Evolutionary conservation across 2,797 vertebrate species (phyloP).

Genomic region (Cyclura pinguis): DNA sequence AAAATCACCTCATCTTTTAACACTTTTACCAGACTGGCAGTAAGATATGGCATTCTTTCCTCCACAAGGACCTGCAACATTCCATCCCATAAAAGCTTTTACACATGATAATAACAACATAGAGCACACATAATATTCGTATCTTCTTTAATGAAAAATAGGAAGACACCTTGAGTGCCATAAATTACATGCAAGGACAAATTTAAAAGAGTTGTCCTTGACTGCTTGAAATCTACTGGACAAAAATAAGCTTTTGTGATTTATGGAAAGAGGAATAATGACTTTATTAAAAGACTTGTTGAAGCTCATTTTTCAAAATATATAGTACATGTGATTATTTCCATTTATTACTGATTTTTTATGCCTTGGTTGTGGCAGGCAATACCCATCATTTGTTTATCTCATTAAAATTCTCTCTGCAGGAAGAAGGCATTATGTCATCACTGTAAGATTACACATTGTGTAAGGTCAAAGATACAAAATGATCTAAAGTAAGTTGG

Average conservation of each 20-base stretch:
- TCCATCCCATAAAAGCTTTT: conserved; percentile 29
- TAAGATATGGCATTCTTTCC: background rate
- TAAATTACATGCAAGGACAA: conserved; percentile 64
- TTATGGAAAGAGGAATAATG: conserved; percentile 68
- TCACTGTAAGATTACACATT: conserved; percentile 38
- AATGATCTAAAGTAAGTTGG: conserved; percentile 29
- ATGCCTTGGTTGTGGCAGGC: conserved; percentile 40
- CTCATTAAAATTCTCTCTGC: conserved; percentile 59
- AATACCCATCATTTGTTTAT: conserved; percentile 64
- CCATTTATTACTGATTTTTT: conserved; percentile 60
- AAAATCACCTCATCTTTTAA: background rate
- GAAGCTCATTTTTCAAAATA: conserved; percentile 71
- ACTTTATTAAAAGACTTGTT: conserved; percentile 66
- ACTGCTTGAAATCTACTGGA: conserved; percentile 50
- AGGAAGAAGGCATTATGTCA: conserved; percentile 51
- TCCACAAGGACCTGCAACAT: background rate
- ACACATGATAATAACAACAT: conserved; percentile 36
- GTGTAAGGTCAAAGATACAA: conserved; percentile 35
- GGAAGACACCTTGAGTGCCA: conserved; percentile 40
- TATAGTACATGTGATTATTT: conserved; percentile 54
- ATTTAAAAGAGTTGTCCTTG: conserved; percentile 66
- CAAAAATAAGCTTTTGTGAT: conserved; percentile 65
- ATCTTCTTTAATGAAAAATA: conserved; percentile 40
- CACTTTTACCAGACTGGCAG: background rate
- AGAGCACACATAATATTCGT: conserved; percentile 36